A percentile compares a stretch with the other conserved stretches of the same genome.
phyloP scores from a whole-genome alignment of 2,113 vertebrate genomes.

The Pimephales promelas region DNA sequence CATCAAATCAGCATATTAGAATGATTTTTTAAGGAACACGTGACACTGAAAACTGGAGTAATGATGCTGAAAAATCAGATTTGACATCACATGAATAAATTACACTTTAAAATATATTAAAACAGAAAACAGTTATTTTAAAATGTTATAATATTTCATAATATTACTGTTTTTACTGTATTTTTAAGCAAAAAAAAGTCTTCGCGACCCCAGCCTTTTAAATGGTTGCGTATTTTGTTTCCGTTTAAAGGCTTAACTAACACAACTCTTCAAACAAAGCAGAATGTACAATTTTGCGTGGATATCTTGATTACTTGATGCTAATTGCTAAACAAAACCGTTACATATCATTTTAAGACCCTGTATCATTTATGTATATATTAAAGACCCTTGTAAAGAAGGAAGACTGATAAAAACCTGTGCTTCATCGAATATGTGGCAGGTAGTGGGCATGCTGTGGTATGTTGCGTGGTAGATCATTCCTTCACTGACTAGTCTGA shows the following conservation, averaged over 20 bases:
- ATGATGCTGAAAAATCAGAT: not conserved
- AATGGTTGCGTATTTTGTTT: not conserved
- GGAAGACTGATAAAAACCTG: not conserved
- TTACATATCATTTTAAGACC: not conserved
- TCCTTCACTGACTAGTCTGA: not conserved
- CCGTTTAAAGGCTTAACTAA: not conserved
- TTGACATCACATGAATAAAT: not conserved
- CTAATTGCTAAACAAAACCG: not conserved
- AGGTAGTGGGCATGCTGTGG: not conserved
- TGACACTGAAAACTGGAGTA: not conserved
- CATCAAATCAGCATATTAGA: not conserved
- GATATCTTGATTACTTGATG: not conserved
- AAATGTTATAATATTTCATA: not conserved
- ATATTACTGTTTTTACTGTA: not conserved
- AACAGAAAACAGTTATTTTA: not conserved
- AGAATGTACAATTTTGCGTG: not conserved
- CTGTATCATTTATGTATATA: too few relatives aligned
- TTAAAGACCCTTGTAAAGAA: not conserved
- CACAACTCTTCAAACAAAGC: not conserved
- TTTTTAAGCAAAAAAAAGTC: not conserved
- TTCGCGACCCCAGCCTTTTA: not conserved
- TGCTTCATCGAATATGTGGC: not conserved
- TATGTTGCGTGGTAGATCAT: not conserved
- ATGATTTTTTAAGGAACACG: not conserved
- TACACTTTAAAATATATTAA: not conserved